Evolutionary conservation across 2,797 vertebrate species (phyloP).

Genomic region (Pantherophis vulpinus): DNA sequence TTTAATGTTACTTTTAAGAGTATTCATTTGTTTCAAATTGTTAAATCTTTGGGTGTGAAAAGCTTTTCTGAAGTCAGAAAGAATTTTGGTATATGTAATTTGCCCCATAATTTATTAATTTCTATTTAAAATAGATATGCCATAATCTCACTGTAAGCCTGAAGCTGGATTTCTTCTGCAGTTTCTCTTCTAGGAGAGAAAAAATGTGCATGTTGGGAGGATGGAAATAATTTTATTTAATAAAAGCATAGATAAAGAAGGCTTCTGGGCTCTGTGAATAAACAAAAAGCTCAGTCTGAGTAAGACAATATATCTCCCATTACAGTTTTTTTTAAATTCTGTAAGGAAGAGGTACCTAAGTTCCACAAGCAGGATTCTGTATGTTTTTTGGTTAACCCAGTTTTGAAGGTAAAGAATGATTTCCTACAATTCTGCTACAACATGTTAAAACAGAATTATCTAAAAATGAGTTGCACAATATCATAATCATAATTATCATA

Average conservation of each 20-base stretch:
- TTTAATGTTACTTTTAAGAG: background rate
- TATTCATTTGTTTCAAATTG: background rate
- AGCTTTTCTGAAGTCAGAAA: background rate
- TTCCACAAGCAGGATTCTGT: conserved; percentile 50
- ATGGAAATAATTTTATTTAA: background rate
- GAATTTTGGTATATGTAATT: background rate
- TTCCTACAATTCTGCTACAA: conserved; percentile 34
- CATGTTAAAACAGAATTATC: conserved; percentile 33
- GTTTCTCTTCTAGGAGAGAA: background rate
- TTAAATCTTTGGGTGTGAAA: conserved; percentile 37
- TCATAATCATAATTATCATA: background rate
- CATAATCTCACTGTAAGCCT: accelerated
- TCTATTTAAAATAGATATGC: conserved; percentile 15
- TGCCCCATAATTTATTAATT: conserved; percentile 17
- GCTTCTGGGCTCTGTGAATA: background rate
- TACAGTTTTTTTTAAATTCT: conserved; percentile 46
- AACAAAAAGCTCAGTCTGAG: background rate
- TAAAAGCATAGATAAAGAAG: conserved; percentile 28
- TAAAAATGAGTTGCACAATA: conserved; percentile 33
- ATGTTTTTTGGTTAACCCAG: background rate
- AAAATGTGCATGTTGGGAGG: background rate
- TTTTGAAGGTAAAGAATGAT: background rate
- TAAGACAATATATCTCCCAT: conserved; percentile 21
- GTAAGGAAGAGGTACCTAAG: conserved; percentile 21
- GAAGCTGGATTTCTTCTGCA: background rate